Evolutionary conservation across 2,797 vertebrate genomes (phyloP).

Genomic region (Aotus griseimembra): DNA sequence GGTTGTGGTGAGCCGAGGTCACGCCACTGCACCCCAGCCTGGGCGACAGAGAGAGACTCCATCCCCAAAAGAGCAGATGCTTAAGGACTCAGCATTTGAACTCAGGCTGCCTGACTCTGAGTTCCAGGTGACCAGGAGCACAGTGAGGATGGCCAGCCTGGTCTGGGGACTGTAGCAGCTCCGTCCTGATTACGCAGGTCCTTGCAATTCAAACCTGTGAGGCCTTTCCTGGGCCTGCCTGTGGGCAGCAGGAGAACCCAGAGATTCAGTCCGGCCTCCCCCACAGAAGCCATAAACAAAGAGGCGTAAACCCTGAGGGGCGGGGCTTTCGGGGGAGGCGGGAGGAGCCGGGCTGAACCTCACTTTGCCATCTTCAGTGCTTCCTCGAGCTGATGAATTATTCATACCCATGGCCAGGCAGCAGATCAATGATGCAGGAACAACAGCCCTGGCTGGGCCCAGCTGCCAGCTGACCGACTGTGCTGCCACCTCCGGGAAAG

Average conservation of each 20-base stretch:
- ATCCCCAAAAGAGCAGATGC: background rate
- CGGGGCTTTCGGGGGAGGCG: background rate
- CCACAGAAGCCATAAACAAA: conserved; percentile 28
- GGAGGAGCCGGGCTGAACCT: background rate
- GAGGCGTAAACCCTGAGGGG: background rate
- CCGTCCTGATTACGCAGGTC: too few species aligned
- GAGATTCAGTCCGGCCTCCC: background rate
- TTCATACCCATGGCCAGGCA: conserved; percentile 81
- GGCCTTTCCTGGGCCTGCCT: background rate
- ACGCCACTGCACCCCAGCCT: too few species aligned
- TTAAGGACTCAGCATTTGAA: background rate
- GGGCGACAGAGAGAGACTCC: too few species aligned
- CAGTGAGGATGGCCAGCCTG: accelerated
- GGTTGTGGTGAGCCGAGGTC: too few species aligned
- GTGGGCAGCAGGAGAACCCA: background rate
- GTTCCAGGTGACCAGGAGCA: background rate
- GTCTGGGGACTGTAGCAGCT: background rate
- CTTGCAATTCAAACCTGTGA: background rate
- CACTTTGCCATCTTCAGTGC: conserved; percentile 68
- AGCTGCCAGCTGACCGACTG: conserved; percentile 63
- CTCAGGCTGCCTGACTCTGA: accelerated
- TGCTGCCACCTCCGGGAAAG: background rate
- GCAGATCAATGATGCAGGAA: conserved; percentile 86
- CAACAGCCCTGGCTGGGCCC: conserved; percentile 70
- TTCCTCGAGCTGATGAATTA: conserved; percentile 83